A percentile compares a stretch with the other conserved stretches of the same genome.
phyloP scores from a whole-genome alignment of 2,888 invertebrate genomes.

The Epinotia brunnichana region DNA sequence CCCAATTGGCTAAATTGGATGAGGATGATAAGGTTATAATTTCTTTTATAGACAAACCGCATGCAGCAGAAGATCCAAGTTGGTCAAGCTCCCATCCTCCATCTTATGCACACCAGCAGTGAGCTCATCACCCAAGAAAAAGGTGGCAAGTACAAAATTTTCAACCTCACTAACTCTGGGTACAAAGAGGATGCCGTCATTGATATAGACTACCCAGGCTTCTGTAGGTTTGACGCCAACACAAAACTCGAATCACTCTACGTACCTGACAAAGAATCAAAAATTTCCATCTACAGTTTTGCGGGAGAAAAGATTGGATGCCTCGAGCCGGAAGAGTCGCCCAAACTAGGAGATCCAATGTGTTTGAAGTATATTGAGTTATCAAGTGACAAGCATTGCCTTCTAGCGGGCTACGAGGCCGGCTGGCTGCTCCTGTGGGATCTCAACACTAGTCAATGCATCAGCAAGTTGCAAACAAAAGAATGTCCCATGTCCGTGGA shows the following conservation, averaged over 20 bases:
- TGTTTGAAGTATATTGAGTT: slow-evolving; percentile 82
- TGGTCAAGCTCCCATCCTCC: slow-evolving; percentile 86
- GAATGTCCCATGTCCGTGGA: slow-evolving; percentile 89
- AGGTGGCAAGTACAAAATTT: slow-evolving; percentile 87
- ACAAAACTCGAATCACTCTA: slow-evolving; percentile 85
- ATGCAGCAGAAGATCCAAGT: slow-evolving; percentile 86
- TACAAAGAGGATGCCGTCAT: slow-evolving; percentile 84
- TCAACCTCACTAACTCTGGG: slow-evolving; percentile 84
- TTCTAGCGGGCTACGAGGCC: slow-evolving; percentile 89
- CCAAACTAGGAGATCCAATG: slow-evolving; percentile 86
- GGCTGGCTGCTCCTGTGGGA: slow-evolving; percentile 90
- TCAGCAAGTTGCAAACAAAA: slow-evolving; percentile 83
- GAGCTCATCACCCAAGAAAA: slow-evolving; percentile 90
- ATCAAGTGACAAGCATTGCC: slow-evolving; percentile 76
- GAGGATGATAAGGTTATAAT: not conserved
- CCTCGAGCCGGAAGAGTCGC: slow-evolving; percentile 68
- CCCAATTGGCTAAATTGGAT: not conserved
- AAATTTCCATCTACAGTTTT: slow-evolving; percentile 79
- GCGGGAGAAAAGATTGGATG: slow-evolving; percentile 72
- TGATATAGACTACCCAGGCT: slow-evolving; percentile 86
- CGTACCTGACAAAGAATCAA: slow-evolving; percentile 86
- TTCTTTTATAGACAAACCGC: slow-evolving; percentile 86
- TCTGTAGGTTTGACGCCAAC: slow-evolving; percentile 87
- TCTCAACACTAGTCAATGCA: slow-evolving; percentile 83
- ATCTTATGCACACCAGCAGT: slow-evolving; percentile 84